Base-by-base conservation (phyloP, 1,140 invertebrate genomes). In the Campoletis sonorensis region DNA sequence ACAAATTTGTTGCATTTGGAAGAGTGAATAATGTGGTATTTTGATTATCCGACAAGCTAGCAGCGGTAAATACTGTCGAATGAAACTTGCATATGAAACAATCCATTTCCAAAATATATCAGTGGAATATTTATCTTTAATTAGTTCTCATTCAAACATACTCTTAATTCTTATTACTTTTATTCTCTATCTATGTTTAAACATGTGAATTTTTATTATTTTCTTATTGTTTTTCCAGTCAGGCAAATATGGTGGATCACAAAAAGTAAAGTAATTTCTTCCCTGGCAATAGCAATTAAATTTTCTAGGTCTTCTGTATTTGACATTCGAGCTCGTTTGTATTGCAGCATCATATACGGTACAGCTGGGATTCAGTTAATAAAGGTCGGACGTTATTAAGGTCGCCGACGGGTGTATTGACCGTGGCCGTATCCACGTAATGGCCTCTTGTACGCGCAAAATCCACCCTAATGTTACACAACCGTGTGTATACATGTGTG, bases 341-440 rank as follows among this genome's bases (percentile, higher is more conserved):
- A 26, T 64, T 64, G 71, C 21, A 73, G 71, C 23, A 40, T 73
- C 71, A 49, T 73, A 30, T n/a, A 75, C 72, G 72, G 72, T 75
- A 54, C 45, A 54, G 72, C 72, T 75, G 45, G 72, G 45, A 75
- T 75, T 75, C 49, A 75, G 72, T 75, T 75, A 75, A 54, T 75
- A 75, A 75, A 75, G 72, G 72, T 58, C 72, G 72, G 45, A 75
- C 72, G 49, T 75, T 75, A 75, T 75, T 75, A 75, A 40, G 72
- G 72, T 75, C 72, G 16, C 23, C 72, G 16, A 75, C 23, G 26
- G 49, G 45, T 45, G 72, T 75, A 75, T 75, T 75, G 72, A 54
- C 72, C 40, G 26, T 75, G 51, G 18, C 16, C 49, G 26, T 75
- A 30, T 30, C 72, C 72, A 54, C 37, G 21, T 75, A 75, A 75